Evolutionary conservation across 1,140 invertebrate genomes (phyloP).

Genomic region (Caenorhabditis brenneri): DNA sequence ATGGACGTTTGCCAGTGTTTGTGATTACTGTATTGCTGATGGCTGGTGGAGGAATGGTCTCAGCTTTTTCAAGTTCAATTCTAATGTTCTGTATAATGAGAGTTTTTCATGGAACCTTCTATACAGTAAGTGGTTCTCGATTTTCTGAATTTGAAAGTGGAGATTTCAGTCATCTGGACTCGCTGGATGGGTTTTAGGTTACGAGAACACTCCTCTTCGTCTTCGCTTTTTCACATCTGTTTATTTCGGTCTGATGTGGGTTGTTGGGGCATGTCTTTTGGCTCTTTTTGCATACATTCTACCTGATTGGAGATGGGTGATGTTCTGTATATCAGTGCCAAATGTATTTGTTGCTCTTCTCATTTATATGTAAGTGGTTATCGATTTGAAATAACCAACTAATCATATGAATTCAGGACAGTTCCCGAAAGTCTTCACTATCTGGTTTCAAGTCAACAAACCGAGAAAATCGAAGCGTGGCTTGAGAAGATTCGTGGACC

Average conservation of each 20-base stretch:
- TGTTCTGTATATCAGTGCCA: conserved; percentile 53
- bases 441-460: conserved; percentile 55
- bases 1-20: conserved; percentile 51
- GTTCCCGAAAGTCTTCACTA: conserved; percentile 63
- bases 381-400: neutral
- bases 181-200: conserved; percentile 63
- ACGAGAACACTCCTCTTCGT: conserved; percentile 59
- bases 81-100: conserved; percentile 46
- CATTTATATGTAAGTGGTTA: conserved; percentile 55
- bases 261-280: conserved; percentile 59
- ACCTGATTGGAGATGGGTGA: conserved; percentile 53
- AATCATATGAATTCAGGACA: conserved; percentile 51
- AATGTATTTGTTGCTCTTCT: conserved; percentile 55
- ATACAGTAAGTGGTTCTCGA: conserved; percentile 46
- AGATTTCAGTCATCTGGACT: conserved; percentile 59
- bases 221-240: conserved; percentile 63
- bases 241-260: conserved; percentile 64
- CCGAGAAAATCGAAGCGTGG: conserved; percentile 47
- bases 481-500: conserved; percentile 41
- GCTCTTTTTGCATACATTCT: conserved; percentile 49
- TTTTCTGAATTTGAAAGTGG: neutral
- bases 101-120: conserved; percentile 52
- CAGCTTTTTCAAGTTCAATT: conserved; percentile 49
- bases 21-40: conserved; percentile 46
- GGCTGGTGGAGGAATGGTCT: conserved; percentile 28